Evolutionary conservation across 2,113 vertebrate genomes (phyloP).

Genomic region (Chiloscyllium plagiosum): DNA sequence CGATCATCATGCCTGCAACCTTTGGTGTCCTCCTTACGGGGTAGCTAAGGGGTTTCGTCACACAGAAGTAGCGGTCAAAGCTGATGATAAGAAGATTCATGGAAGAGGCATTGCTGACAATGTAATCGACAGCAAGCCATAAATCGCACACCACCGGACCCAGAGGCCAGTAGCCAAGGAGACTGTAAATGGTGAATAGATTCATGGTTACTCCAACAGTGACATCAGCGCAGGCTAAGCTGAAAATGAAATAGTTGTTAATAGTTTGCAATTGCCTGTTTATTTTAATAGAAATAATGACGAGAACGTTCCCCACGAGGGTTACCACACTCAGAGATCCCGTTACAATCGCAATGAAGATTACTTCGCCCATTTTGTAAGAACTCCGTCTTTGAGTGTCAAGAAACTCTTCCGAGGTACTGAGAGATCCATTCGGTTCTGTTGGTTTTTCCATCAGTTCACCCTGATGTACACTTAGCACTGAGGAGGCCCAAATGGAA

Average conservation of each 20-base stretch:
- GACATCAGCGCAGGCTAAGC: too few species aligned
- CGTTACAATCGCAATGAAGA: conserved; percentile 92
- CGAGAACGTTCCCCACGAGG: conserved; percentile 58
- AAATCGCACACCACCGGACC: conserved; percentile 55
- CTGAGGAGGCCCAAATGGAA: too few species aligned
- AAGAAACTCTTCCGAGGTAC: conserved; percentile 59
- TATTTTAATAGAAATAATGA: too few species aligned
- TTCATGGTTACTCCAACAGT: conserved; percentile 93
- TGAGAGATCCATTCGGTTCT: conserved; percentile 72
- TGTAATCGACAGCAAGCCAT: too few species aligned
- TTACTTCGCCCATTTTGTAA: conserved; percentile 93
- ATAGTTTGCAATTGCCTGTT: too few species aligned
- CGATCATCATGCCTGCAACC: too few species aligned
- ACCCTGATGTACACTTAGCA: not conserved
- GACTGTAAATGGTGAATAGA: conserved; percentile 93
- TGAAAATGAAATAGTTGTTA: too few species aligned
- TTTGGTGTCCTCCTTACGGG: too few species aligned
- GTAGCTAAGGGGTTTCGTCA: too few species aligned
- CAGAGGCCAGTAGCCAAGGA: conserved; percentile 95
- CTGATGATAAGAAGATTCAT: too few species aligned
- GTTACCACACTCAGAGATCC: conserved; percentile 93
- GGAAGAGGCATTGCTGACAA: too few species aligned
- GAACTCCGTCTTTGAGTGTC: conserved; percentile 55
- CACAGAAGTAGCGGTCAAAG: too few species aligned
- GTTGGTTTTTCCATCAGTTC: conserved; percentile 77